These are phyloP conservation scores for Acronicta alni DNA, from an alignment of 2,888 invertebrate genomes.

Conservation along the genomic window DNA sequence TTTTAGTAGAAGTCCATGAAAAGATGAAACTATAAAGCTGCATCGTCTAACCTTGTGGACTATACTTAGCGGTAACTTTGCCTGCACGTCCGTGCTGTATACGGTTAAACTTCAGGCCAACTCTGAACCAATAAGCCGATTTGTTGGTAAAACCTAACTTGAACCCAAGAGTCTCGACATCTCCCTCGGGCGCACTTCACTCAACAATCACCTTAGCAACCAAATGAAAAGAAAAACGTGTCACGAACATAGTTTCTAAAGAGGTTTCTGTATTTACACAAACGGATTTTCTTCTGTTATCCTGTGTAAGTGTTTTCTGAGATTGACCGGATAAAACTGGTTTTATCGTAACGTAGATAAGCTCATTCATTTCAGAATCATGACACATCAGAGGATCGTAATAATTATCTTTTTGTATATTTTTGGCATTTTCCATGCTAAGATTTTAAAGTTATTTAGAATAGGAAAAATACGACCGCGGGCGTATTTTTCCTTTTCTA, in stretches of 20 bases:
- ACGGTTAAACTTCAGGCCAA: conserved; percentile 11
- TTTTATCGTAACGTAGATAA: conserved; percentile 22
- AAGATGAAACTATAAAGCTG: too few species aligned
- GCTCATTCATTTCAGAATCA: too few species aligned
- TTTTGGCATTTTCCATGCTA: too few species aligned
- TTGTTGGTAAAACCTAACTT: conserved; percentile 20
- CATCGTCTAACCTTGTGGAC: too few species aligned
- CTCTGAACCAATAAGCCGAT: conserved; percentile 56
- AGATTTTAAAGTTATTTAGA: too few species aligned
- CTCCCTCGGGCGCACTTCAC: conserved; percentile 38
- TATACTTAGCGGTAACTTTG: too few species aligned
- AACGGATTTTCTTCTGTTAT: conserved; percentile 39
- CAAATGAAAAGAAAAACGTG: conserved; percentile 54
- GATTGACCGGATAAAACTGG: conserved; percentile 35
- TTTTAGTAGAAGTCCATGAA: too few species aligned
- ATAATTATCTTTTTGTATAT: too few species aligned
- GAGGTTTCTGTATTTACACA: conserved; percentile 37
- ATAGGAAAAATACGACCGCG: too few species aligned
- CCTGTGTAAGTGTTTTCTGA: conserved; percentile 35
- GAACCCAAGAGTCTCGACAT: conserved; percentile 23
- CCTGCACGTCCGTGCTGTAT: too few species aligned
- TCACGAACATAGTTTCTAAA: conserved; percentile 34
- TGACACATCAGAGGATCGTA: too few species aligned
- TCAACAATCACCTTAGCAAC: conserved; percentile 42
- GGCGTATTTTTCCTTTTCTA: too few species aligned